phyloP scores from a whole-genome alignment of 2,888 invertebrate genomes.

The Chrysolina haemoptera region DNA sequence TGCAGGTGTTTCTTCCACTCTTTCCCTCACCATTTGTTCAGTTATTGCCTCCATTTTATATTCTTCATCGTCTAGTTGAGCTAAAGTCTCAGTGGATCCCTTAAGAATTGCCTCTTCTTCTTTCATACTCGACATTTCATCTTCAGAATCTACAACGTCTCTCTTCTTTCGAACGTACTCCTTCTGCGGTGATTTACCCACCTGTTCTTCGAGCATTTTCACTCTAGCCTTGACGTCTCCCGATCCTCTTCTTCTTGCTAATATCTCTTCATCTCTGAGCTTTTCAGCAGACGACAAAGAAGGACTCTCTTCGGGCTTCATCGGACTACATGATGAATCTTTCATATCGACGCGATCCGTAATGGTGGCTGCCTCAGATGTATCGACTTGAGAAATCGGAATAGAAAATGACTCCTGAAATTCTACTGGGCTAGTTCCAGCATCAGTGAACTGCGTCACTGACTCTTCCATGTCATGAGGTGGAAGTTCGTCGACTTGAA shows the following conservation, averaged over 20 bases:
- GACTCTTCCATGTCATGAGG: slow-evolving; percentile 65
- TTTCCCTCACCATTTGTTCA: slow-evolving; percentile 50
- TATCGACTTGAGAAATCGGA: slow-evolving; percentile 69
- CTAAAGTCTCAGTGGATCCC: slow-evolving; percentile 67
- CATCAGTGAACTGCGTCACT: slow-evolving; percentile 69
- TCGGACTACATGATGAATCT: slow-evolving; percentile 73
- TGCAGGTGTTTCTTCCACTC: slow-evolving; percentile 46
- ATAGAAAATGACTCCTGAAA: slow-evolving; percentile 68
- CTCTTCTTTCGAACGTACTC: slow-evolving; percentile 63
- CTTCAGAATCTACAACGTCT: slow-evolving; percentile 67
- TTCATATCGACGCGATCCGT: slow-evolving; percentile 72
- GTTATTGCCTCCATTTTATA: slow-evolving; percentile 57
- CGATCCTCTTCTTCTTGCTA: slow-evolving; percentile 66
- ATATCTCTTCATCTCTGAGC: slow-evolving; percentile 66
- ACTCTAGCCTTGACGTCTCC: slow-evolving; percentile 75
- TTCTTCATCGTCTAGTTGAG: slow-evolving; percentile 67
- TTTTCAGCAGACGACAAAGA: slow-evolving; percentile 56
- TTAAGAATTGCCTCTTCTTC: slow-evolving; percentile 66
- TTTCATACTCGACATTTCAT: slow-evolving; percentile 69
- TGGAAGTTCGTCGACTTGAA: slow-evolving; percentile 71
- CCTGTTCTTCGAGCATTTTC: slow-evolving; percentile 72
- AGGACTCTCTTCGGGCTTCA: slow-evolving; percentile 66
- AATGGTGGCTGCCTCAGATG: slow-evolving; percentile 71
- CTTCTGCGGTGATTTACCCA: slow-evolving; percentile 64
- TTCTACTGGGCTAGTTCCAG: slow-evolving; percentile 72